phyloP scores from a whole-genome alignment of 2,888 invertebrate genomes.

The Napeogenes sylphis region DNA sequence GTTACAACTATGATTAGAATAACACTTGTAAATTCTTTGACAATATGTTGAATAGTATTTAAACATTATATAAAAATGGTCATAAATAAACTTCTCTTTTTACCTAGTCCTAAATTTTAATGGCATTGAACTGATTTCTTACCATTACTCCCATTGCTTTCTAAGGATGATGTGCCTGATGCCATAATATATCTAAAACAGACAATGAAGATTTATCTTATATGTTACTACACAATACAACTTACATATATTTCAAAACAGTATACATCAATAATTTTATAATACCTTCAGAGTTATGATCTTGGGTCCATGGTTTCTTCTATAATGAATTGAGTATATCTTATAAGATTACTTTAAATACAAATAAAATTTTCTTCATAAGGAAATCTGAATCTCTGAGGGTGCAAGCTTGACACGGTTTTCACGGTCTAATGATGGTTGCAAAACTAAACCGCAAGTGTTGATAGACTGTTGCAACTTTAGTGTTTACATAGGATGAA shows the following conservation, averaged over 20 bases:
- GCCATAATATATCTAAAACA: conserved; percentile 80
- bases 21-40: no score
- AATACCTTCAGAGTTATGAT: conserved; percentile 36
- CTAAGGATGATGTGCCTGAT: conserved; percentile 87
- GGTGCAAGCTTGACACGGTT: conserved; percentile 70
- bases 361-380: conserved; percentile 24
- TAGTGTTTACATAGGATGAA: conserved; percentile 38
- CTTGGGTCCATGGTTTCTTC: conserved; percentile 37
- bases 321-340: conserved; percentile 33
- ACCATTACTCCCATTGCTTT: conserved; percentile 88
- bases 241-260: conserved; percentile 3
- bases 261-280: conserved; percentile 1
- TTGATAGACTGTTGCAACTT: conserved; percentile 47
- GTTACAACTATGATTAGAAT: not conserved
- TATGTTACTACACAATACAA: conserved; percentile 21
- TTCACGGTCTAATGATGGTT: conserved; percentile 73
- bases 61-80: no score
- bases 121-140: conserved; percentile 5
- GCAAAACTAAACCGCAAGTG: conserved; percentile 64
- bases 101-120: no score
- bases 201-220: not conserved
- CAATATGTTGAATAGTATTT: no score
- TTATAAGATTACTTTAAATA: conserved; percentile 33
- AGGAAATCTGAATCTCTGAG: conserved; percentile 42
- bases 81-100: no score